Percentiles rank a stretch among this genome's conserved stretches.
Conservation (phyloP, 2,113 vertebrate species). For the Suricata suricatta region DNA sequence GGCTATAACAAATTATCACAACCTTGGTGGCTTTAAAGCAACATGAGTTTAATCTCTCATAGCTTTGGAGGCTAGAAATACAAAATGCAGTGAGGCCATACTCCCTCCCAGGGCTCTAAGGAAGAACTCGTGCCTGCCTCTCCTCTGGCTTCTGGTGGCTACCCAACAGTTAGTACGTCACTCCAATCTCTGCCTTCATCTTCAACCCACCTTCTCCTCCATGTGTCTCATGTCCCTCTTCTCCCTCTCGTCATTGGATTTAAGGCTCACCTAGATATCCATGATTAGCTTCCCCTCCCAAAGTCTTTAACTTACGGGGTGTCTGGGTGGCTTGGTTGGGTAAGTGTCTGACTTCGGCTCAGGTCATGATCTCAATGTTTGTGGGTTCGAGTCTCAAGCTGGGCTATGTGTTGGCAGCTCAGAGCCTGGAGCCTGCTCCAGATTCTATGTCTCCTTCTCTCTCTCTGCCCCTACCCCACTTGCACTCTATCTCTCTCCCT, state of each 20-base stretch:
- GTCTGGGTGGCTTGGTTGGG: no score
- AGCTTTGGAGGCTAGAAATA: background rate
- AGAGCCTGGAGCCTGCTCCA: no score
- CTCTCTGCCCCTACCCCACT: no score
- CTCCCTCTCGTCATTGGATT: background rate
- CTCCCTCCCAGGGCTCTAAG: background rate
- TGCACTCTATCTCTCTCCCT: no score
- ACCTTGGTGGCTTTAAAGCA: background rate
- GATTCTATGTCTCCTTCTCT: no score
- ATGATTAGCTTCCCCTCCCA: background rate
- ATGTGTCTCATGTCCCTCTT: background rate
- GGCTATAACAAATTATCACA: background rate
- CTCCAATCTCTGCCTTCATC: background rate
- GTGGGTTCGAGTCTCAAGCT: no score
- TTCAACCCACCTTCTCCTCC: background rate
- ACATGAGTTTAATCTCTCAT: background rate
- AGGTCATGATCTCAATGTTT: no score
- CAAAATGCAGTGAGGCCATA: background rate
- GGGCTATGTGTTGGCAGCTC: no score
- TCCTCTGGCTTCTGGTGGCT: background rate
- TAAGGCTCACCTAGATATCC: background rate
- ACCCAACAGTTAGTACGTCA: background rate
- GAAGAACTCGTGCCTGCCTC: background rate
- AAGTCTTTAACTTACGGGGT: background rate
- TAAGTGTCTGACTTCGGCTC: no score